Evolutionary conservation across 2,113 vertebrate genomes (phyloP).

Genomic region (western clawed frog (Xenopus tropicalis)): DNA sequence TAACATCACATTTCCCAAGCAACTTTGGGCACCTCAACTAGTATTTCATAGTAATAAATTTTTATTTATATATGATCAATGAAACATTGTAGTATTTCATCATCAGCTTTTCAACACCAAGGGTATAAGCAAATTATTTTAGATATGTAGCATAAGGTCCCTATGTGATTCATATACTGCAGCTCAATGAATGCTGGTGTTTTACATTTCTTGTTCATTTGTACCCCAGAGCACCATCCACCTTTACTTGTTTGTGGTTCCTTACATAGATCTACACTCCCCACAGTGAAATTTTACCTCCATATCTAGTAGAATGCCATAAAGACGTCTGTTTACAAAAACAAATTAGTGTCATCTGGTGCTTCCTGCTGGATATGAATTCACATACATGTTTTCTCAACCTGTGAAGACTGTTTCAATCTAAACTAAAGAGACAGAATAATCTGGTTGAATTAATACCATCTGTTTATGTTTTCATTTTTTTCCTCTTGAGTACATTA

Average conservation of each 20-base stretch:
- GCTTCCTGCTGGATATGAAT: background rate
- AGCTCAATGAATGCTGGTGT: background rate
- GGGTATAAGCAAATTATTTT: background rate
- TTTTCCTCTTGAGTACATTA: conserved; percentile 28
- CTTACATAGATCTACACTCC: background rate
- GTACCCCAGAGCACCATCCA: background rate
- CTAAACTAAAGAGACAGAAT: conserved; percentile 11
- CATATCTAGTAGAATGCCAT: conserved; percentile 2
- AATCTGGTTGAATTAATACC: conserved; percentile 31
- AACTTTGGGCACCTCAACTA: no score
- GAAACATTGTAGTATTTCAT: no score
- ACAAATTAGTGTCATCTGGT: conserved; percentile 21
- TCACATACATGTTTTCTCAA: conserved; percentile 25
- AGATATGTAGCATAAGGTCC: background rate
- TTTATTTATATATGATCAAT: no score
- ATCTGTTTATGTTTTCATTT: conserved; percentile 31
- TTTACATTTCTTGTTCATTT: background rate
- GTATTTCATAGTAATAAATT: no score
- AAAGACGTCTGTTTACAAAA: conserved; percentile 10
- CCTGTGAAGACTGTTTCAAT: background rate
- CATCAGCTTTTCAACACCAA: no score
- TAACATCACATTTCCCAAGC: no score
- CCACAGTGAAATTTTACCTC: background rate
- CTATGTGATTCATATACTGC: background rate
- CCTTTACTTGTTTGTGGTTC: background rate